Base-by-base conservation (phyloP, 2,888 invertebrate species). In the Dinocampus coccinellae region DNA sequence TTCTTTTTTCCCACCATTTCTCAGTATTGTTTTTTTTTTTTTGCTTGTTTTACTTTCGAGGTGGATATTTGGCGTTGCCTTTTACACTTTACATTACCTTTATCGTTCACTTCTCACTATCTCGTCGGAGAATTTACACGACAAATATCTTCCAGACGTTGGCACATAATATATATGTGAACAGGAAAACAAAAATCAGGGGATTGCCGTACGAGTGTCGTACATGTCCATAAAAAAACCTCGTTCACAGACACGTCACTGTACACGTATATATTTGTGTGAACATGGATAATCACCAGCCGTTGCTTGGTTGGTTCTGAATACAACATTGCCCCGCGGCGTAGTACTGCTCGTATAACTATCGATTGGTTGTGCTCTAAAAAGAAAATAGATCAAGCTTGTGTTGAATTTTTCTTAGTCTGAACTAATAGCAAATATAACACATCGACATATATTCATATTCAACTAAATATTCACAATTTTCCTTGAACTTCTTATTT, bases 311-410 rank as follows among this genome's bases (percentile, higher is more conserved):
- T 39, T 68, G 26, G 57, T 72, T 61, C 62, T 39, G 52, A 67
- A 42, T 67, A 63, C 67, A 67, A 47, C 16, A 16, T 47, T 16
- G 47, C 47, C 1, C 47, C 16, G n/a, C n/a, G 29, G 53, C 64
- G 71, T 69, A 26, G 13, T 10, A 3, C 13, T 24, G 55, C 75
- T 72, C 64, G 69, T 72, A 62, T 72, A 65, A 69, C 72, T 78
- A 79, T 79, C 76, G 77, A 79, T 78, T 78, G 74, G 72, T 72
- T 72, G 60, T 69, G 75, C 71, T 76, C 73, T 75, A 76, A 75
- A 78, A 79, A 76, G 77, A 79, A 78, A 77, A 80, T 79, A 77
- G 78, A 80, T 80, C 78, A 77, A 74, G 76, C 76, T 73, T 42
- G 29, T 36, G 53, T 55, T 47, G 26, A 20, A 65, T 52, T 65